These are phyloP conservation scores for Chaitophorus viminalis DNA, from an alignment of 2,888 invertebrate genomes.

Conservation along the genomic window DNA sequence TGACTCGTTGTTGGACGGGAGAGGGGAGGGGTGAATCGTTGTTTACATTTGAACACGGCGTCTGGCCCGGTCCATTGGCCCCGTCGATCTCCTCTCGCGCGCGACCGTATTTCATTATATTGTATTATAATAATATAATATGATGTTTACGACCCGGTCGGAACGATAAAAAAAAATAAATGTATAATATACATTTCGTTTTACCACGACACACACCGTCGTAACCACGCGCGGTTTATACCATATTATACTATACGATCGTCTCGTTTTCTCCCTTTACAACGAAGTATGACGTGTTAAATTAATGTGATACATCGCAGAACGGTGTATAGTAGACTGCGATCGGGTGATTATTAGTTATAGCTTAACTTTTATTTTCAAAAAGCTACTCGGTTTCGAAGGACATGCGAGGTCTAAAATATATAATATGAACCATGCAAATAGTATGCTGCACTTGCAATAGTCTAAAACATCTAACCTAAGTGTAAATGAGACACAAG, in stretches of 20 bases:
- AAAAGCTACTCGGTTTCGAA: too few relatives aligned
- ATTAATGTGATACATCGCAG: too few relatives aligned
- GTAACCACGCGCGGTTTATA: background rate
- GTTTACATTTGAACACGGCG: conserved; percentile 53
- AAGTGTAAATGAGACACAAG: too few relatives aligned
- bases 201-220: background rate
- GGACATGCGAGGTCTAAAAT: too few relatives aligned
- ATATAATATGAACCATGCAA: too few relatives aligned
- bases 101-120: conserved; percentile 9
- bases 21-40: background rate
- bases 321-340: too few relatives aligned
- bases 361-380: too few relatives aligned
- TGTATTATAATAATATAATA: conserved; percentile 4
- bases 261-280: background rate
- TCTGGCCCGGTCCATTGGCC: conserved; percentile 4
- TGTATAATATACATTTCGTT: background rate
- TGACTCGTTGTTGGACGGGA: background rate
- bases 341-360: too few relatives aligned
- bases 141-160: conserved; percentile 37
- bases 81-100: background rate
- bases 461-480: too few relatives aligned
- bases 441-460: too few relatives aligned
- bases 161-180: conserved; percentile 17
- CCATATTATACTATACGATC: too few relatives aligned
- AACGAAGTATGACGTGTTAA: too few relatives aligned